Base-by-base conservation (phyloP, 2,888 invertebrate species). In the Gortyna flavago region DNA sequence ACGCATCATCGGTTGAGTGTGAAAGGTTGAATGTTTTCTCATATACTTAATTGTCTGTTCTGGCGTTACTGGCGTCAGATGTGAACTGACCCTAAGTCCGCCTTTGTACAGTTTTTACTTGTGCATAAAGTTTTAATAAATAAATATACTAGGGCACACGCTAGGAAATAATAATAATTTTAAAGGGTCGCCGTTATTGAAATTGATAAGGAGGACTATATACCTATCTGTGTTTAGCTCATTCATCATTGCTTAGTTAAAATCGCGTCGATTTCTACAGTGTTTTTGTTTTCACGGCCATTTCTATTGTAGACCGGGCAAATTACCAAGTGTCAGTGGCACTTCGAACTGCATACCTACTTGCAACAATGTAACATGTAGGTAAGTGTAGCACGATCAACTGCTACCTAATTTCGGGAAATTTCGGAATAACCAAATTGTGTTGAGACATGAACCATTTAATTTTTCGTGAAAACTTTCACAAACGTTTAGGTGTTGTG, bases 271-370 rank as follows among this genome's bases (percentile, higher is more conserved):
- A 61, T 61, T 68, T 44, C 48, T 51, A n/a, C 38, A 57, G 2
- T 69, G 65, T 25, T 72, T 38, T 65, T 59, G 66, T 75, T 81
- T 82, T 85, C 74, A 82, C 59, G 82, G 76, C 57, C 77, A 64
- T 72, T 70, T 80, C 80, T 83, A 80, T 83, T 77, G 67, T 75
- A 66, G 72, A 41, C 70, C 61, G 75, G 70, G 77, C 82, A 85
- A 59, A 75, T 77, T 75, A 77, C 83, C 83, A 74, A 80, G 68
- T 69, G 77, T 82, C 71, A 82, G 61, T 71, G 72, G 77, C 77
- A 62, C 61, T 73, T 61, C 59, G 29, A 61, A 75, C 51, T 77
- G 75, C 64, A 75, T n/a, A 79, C 64, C 73, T n/a, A 79, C 25
- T 69, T 67, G 69, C 73, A 76, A 67, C 67, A 73, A 54, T 64